Evolutionary conservation across 2,888 invertebrate species (phyloP).

Genomic region (Drosophila acutilabella): DNA sequence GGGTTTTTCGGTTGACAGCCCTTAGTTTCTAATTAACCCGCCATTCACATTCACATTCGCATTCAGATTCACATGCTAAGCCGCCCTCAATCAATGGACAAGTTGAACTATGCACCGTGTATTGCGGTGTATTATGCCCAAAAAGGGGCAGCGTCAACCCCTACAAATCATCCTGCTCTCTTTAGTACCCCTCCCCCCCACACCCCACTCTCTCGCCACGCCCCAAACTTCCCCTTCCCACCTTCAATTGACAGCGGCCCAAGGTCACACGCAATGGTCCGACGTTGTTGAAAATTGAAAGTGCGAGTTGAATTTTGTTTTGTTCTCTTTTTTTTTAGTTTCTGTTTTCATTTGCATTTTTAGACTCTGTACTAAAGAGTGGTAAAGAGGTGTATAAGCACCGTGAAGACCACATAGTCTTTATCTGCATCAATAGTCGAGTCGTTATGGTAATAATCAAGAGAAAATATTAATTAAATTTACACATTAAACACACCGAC

Average conservation of each 20-base stretch:
- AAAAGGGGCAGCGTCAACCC: neutral
- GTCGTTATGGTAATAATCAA: no score
- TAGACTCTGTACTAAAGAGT: no score
- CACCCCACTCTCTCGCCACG: neutral
- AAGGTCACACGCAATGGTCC: slow-evolving; percentile 52
- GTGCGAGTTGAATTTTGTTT: slow-evolving; percentile 28
- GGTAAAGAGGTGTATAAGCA: no score
- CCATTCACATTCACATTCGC: slow-evolving; percentile 40
- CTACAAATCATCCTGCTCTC: neutral
- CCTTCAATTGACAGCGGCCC: neutral
- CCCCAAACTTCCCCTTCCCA: no score
- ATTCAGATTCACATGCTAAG: slow-evolving; percentile 52
- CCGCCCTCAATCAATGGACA: slow-evolving; percentile 68
- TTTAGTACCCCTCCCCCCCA: no score
- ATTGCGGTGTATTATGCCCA: neutral
- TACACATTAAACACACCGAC: no score
- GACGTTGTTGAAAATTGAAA: slow-evolving; percentile 44
- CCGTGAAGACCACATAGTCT: no score
- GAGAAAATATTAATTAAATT: no score
- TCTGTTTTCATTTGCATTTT: no score
- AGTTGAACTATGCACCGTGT: neutral
- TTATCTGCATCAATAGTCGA: no score
- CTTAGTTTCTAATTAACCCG: slow-evolving; percentile 64
- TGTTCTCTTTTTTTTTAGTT: neutral
- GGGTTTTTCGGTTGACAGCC: slow-evolving; percentile 26